Percentiles rank a stretch among this genome's conserved stretches.
These are phyloP conservation scores for Eristalinus aeneus DNA, from an alignment of 2,888 invertebrate genomes.

Conservation along the genomic window DNA sequence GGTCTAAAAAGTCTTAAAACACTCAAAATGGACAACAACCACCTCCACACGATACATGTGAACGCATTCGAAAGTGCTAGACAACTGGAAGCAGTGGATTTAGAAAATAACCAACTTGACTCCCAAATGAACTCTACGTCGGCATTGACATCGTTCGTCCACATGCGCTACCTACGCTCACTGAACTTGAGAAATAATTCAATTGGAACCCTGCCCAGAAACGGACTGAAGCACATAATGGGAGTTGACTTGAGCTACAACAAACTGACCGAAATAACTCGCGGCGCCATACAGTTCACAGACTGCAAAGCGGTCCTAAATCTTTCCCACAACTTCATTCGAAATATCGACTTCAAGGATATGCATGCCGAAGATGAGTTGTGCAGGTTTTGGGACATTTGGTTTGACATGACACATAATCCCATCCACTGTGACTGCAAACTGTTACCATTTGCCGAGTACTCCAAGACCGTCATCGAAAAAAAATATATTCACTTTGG, in stretches of 20 bases:
- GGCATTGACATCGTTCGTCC: constrained; percentile 81
- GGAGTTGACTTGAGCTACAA: constrained; percentile 86
- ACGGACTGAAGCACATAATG: constrained; percentile 82
- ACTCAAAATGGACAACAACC: constrained; percentile 82
- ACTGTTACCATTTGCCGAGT: too few species aligned
- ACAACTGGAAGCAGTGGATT: constrained; percentile 81
- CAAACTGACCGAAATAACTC: constrained; percentile 81
- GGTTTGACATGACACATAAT: too few species aligned
- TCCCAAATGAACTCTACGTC: constrained; percentile 80
- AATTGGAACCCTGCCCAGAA: constrained; percentile 85
- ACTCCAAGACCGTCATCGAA: too few species aligned
- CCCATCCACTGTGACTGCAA: too few species aligned
- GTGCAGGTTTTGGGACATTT: too few species aligned
- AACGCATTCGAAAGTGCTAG: constrained; percentile 82
- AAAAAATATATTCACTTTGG: too few species aligned
- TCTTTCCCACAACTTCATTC: too few species aligned
- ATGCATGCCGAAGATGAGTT: too few species aligned
- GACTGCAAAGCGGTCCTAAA: too few species aligned
- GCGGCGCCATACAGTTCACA: constrained; percentile 76
- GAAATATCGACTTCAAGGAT: too few species aligned
- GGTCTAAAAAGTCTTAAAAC: constrained; percentile 80
- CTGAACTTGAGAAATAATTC: constrained; percentile 85
- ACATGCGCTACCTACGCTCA: constrained; percentile 82
- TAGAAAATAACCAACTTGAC: constrained; percentile 83
- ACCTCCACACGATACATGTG: constrained; percentile 78